A percentile compares a stretch with the other conserved stretches of the same genome.
phyloP scores from a whole-genome alignment of 2,888 invertebrate species.

The Spisula subtruncata region DNA sequence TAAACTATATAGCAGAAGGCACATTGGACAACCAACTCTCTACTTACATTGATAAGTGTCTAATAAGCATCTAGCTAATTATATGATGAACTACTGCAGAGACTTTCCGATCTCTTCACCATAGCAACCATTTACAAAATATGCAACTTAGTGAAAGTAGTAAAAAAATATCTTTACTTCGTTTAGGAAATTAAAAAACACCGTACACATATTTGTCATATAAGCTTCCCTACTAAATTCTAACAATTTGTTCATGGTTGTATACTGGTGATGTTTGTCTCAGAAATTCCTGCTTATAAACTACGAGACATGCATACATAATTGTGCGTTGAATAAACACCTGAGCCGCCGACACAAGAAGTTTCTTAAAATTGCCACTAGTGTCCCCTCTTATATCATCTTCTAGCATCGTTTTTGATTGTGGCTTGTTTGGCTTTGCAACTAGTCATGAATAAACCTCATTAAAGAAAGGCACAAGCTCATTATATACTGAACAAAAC shows the following conservation, averaged over 20 bases:
- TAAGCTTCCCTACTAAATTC: no score
- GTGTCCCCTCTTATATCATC: constrained; percentile 95
- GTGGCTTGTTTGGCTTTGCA: constrained; percentile 75
- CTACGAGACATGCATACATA: neutral
- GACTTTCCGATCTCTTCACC: neutral
- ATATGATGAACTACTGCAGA: neutral
- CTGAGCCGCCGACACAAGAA: constrained; percentile 92
- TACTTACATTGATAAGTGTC: no score
- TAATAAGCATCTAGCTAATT: no score
- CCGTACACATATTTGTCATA: no score
- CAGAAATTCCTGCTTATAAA: neutral
- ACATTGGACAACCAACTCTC: no score
- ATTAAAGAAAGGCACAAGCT: neutral
- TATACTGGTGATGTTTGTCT: neutral
- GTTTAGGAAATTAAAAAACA: no score
- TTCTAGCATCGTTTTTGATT: constrained; percentile 89
- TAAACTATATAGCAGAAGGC: no score
- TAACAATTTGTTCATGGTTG: neutral
- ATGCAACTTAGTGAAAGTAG: no score
- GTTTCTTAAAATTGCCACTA: constrained; percentile 95
- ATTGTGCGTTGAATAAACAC: constrained; percentile 48
- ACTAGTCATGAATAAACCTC: constrained; percentile 64
- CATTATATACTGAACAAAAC: no score
- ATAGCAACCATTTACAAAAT: neutral
- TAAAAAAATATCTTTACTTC: no score